Evolutionary conservation across 2,888 invertebrate species (phyloP), one percentile per base, ranked within the genome.

Genomic region (Drosophila eohydei): DNA sequence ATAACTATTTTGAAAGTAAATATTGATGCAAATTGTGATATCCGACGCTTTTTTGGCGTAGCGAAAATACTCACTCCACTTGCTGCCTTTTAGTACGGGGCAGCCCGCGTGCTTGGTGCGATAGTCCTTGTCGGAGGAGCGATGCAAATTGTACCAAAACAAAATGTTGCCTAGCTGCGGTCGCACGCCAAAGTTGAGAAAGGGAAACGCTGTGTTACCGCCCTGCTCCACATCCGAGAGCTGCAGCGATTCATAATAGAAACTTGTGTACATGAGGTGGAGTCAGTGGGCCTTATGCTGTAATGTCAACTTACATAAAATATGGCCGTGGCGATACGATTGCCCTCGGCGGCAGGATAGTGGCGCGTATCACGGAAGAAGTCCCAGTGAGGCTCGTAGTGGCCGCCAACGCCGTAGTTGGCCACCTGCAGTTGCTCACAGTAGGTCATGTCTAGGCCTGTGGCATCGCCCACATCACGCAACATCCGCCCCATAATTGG

Each of bases 371-470:
- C 80, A 41, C 78, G 62, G 60, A 87, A 90, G 59, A 97, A 97
- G 92, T 97, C 99, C 93, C 96, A 99, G 93, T 99, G 99, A n/a
- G 99, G 99, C 91, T 98, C 99, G 92, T 99, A 99, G 92, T 99
- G 99, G 0, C 99, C 99, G 9, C 99, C 99, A 78, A 99, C 97
- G 16, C 99, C 99, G 93, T 99, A 99, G 94, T 99, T 99, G 83
- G 98, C 99, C 60, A 99, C 97, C 94, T 99, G 99, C 78, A 99
- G 94, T 90, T 99, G 98, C 93, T 99, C 99, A 6, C 95, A 95
- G 30, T 94, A 95, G 28, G 93, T 93, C 92, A 95, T 93, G 34
- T 94, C 93, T 57, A 96, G 91, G 6, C 94, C 94, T n/a, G 95
- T 95, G 69, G 95, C 90, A 68, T 93, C 93, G 51, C 72, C 72